A percentile compares a stretch with the other conserved stretches of the same genome.
phyloP scores from a whole-genome alignment of 2,797 vertebrate genomes.

The Sus cebifrons region DNA sequence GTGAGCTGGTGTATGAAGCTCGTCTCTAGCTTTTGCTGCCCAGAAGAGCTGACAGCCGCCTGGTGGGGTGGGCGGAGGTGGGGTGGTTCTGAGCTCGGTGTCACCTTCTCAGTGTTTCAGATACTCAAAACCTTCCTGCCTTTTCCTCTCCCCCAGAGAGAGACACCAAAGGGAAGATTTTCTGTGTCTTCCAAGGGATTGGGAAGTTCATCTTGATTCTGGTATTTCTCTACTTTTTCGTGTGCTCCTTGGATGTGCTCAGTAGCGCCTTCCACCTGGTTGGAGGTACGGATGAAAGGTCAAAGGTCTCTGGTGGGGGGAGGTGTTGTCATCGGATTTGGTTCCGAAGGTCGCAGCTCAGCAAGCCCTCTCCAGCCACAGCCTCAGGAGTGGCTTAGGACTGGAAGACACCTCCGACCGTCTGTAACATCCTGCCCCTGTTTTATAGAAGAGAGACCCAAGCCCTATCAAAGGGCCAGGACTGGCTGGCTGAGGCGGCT shows the following conservation, averaged over 20 bases:
- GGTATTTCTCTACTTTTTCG: slow-evolving; percentile 96
- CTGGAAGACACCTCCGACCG: fast-evolving
- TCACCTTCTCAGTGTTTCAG: not conserved
- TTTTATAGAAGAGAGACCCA: not conserved
- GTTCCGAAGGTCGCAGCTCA: not conserved
- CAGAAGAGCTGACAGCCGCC: fast-evolving
- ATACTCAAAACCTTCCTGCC: not conserved
- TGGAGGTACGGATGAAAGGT: slow-evolving; percentile 93
- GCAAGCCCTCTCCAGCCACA: not conserved
- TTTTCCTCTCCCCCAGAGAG: slow-evolving; percentile 90
- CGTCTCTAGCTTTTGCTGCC: not conserved
- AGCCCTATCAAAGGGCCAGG: not conserved
- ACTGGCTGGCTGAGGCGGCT: not conserved
- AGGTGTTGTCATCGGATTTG: not conserved
- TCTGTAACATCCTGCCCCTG: not conserved
- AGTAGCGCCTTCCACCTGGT: slow-evolving; percentile 98
- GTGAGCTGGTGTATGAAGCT: fast-evolving
- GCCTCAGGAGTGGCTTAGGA: not conserved
- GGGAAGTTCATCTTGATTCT: slow-evolving; percentile 92
- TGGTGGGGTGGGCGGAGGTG: fast-evolving
- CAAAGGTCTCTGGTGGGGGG: not conserved
- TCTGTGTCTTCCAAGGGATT: slow-evolving; percentile 90
- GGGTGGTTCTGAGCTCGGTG: not conserved
- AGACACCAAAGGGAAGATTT: slow-evolving; percentile 93
- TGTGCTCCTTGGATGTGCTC: slow-evolving; percentile 97